Evolutionary conservation across 2,888 invertebrate genomes (phyloP).

Genomic region (Elaeidobius kamerunicus): DNA sequence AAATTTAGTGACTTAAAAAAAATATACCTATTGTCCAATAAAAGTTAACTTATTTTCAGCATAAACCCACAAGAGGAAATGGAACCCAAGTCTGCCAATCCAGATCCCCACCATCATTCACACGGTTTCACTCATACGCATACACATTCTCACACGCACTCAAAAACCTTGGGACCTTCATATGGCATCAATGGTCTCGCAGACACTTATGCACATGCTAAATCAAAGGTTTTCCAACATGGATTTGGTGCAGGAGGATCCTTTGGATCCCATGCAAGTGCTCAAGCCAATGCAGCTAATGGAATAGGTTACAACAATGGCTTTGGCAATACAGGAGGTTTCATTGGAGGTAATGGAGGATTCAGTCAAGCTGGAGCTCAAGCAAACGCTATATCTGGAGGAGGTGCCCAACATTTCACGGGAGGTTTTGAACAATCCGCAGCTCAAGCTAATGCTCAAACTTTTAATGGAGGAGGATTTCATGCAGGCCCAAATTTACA

Average conservation of each 20-base stretch:
- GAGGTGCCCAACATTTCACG: background rate
- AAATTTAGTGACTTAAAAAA: no score
- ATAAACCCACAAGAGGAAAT: background rate
- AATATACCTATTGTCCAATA: no score
- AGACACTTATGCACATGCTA: conserved; percentile 4
- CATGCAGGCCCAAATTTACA: conserved; percentile 2
- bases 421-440: conserved; percentile 12
- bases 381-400: background rate
- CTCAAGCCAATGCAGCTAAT: background rate
- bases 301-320: background rate
- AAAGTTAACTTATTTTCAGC: background rate
- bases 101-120: conserved; percentile 4
- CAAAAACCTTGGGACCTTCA: conserved; percentile 4
- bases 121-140: conserved; percentile 5
- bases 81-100: conserved; percentile 17
- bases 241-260: background rate
- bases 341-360: background rate
- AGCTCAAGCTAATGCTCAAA: conserved; percentile 9
- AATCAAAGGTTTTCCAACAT: conserved; percentile 4
- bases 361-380: conserved; percentile 10
- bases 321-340: conserved; percentile 1
- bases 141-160: conserved; percentile 4
- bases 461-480: background rate
- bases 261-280: background rate
- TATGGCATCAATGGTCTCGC: background rate